phyloP scores from a whole-genome alignment of 2,113 vertebrate species.

The Zapus hudsonius region DNA sequence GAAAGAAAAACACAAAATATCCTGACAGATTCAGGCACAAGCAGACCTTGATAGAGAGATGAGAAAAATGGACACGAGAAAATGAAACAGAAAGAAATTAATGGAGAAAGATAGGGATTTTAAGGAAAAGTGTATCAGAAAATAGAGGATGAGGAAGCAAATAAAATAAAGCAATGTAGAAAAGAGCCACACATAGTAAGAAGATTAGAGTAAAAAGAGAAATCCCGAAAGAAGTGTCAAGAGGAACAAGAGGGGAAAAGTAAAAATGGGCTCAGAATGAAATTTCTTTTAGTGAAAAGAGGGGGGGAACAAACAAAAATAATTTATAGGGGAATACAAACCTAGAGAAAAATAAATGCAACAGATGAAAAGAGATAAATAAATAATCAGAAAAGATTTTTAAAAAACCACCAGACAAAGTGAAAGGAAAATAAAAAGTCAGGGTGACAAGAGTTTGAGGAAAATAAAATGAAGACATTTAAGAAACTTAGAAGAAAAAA shows the following conservation, averaged over 20 bases:
- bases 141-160: not conserved
- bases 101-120: not conserved
- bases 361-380: not conserved
- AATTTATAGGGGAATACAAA: conserved; percentile 33
- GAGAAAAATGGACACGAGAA: not conserved
- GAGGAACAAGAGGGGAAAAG: not conserved
- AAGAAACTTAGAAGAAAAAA: conserved; percentile 21
- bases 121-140: not conserved
- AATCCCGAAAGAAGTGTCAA: not conserved
- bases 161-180: conserved; percentile 20
- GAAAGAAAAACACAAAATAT: conserved; percentile 32
- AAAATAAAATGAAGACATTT: not conserved
- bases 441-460: not conserved
- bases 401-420: not conserved
- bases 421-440: not conserved
- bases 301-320: not conserved
- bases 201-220: conserved; percentile 8
- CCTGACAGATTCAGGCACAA: not conserved
- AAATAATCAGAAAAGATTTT: not conserved
- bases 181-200: not conserved
- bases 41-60: not conserved
- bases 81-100: not conserved
- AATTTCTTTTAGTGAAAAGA: not conserved
- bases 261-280: conserved; percentile 8
- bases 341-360: conserved; percentile 23